Evolutionary conservation across 2,113 vertebrate genomes (phyloP).

Genomic region (Ornithorhynchus anatinus): DNA sequence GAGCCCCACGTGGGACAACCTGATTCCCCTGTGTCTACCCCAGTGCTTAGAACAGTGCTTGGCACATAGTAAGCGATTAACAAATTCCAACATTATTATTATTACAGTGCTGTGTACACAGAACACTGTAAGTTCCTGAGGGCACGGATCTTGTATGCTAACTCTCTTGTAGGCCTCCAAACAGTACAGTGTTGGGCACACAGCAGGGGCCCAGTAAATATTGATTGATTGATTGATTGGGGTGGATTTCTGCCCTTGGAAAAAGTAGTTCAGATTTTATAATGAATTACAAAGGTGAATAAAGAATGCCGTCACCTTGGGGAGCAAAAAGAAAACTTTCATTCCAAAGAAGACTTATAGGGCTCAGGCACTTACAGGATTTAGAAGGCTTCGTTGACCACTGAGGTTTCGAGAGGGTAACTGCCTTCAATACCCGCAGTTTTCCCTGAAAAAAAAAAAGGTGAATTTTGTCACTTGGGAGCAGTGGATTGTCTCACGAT

Average conservation of each 20-base stretch:
- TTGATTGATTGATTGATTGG: too few relatives aligned
- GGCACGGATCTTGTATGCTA: too few relatives aligned
- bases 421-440: slow-evolving; percentile 20
- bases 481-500: slow-evolving; percentile 24
- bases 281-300: not conserved
- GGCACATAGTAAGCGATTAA: too few relatives aligned
- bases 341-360: slow-evolving; percentile 1
- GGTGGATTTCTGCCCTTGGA: not conserved
- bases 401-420: not conserved
- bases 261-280: not conserved
- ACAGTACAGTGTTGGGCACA: too few relatives aligned
- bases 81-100: too few relatives aligned
- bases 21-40: too few relatives aligned
- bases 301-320: not conserved
- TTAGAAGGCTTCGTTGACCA: not conserved
- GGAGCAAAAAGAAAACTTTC: slow-evolving; percentile 19
- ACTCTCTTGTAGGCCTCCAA: too few relatives aligned
- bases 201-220: too few relatives aligned
- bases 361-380: slow-evolving; percentile 1
- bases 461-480: slow-evolving; percentile 6
- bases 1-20: too few relatives aligned
- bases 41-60: too few relatives aligned
- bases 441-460: slow-evolving; percentile 26
- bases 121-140: too few relatives aligned
- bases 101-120: too few relatives aligned